phyloP scores from a whole-genome alignment of 2,888 invertebrate genomes.

The Heliothis peltigera region DNA sequence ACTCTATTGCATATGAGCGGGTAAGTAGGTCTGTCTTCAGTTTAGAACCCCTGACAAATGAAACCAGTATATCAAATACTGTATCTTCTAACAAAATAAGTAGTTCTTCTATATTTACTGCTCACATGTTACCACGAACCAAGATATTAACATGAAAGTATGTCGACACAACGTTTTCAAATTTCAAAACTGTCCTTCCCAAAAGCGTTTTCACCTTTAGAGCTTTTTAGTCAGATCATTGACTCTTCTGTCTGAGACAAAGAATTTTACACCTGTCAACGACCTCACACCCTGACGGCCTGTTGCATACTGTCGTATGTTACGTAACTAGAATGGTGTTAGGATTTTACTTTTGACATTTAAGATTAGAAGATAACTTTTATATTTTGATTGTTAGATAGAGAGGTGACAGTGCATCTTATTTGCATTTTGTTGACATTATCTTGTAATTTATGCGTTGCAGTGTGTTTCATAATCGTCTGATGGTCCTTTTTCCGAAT shows the following conservation, averaged over 20 bases:
- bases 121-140: background rate
- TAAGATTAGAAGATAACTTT: background rate
- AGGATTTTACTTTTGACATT: slow-evolving; percentile 24
- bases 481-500: background rate
- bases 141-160: background rate
- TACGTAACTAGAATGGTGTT: slow-evolving; percentile 38
- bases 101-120: background rate
- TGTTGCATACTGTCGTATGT: slow-evolving; percentile 50
- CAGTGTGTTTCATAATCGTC: background rate
- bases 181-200: background rate
- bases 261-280: slow-evolving; percentile 41
- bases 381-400: background rate
- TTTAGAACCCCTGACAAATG: background rate
- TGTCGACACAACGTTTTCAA: slow-evolving; percentile 14
- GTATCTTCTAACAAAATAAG: background rate
- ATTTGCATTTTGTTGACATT: background rate
- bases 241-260: slow-evolving; percentile 47
- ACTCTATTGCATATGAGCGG: background rate
- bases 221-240: slow-evolving; percentile 38
- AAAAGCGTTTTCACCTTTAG: slow-evolving; percentile 40
- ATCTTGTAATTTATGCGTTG: background rate
- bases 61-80: background rate
- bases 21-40: background rate
- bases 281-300: slow-evolving; percentile 46
- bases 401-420: background rate